phyloP scores from a whole-genome alignment of 2,797 vertebrate genomes.

The Allobates femoralis region DNA sequence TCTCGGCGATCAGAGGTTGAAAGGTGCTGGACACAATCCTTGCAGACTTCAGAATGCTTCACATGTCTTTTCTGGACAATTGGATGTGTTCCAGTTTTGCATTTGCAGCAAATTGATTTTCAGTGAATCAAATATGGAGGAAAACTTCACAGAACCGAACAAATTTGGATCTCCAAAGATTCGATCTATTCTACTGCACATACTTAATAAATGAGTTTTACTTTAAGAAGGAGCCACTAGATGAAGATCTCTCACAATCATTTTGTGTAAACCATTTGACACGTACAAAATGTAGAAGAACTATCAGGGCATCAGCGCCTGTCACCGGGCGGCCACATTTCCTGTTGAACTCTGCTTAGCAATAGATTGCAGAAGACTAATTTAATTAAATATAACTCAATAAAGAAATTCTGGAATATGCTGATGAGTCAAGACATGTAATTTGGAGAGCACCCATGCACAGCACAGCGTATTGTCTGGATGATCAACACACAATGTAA shows the following conservation, averaged over 20 bases:
- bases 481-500: slow-evolving; percentile 2
- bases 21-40: no score
- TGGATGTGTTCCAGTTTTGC: no score
- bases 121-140: no score
- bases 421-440: slow-evolving; percentile 1
- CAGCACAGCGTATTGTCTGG: not conserved
- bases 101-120: no score
- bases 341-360: not conserved
- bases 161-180: no score
- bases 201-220: not conserved
- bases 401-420: not conserved
- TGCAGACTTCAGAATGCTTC: no score
- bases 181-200: no score
- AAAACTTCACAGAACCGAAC: no score
- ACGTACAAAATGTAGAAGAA: not conserved
- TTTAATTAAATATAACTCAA: slow-evolving; percentile 1
- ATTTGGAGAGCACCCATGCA: not conserved
- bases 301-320: not conserved
- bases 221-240: not conserved
- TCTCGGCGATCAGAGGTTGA: no score
- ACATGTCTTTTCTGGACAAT: no score
- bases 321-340: not conserved
- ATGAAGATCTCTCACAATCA: not conserved
- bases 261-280: not conserved
- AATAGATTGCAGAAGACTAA: slow-evolving; percentile 11